These are phyloP conservation scores for Odocoileus hemionus DNA, from an alignment of 2,113 vertebrate species.

Conservation along the genomic window DNA sequence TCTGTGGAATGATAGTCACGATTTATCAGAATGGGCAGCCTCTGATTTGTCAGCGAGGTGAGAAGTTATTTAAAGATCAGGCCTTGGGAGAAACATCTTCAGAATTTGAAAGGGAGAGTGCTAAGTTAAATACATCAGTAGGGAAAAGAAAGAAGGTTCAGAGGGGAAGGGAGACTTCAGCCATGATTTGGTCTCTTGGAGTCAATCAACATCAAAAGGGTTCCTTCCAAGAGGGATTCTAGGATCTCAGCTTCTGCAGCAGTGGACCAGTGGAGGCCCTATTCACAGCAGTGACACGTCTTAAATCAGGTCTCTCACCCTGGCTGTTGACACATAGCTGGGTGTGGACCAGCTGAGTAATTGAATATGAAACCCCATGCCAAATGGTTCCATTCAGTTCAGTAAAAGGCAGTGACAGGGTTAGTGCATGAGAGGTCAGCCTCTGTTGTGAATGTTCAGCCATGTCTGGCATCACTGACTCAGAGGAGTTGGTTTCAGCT, in stretches of 20 bases:
- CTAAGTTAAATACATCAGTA: neutral
- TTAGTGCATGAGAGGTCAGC: slow-evolving; percentile 8
- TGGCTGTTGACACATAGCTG: slow-evolving; percentile 53
- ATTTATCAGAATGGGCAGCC: neutral
- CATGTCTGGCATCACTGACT: neutral
- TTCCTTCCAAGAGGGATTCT: neutral
- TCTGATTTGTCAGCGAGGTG: slow-evolving; percentile 27
- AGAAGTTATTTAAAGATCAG: slow-evolving; percentile 41
- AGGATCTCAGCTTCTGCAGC: neutral
- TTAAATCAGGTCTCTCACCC: slow-evolving; percentile 64
- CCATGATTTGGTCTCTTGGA: slow-evolving; percentile 19
- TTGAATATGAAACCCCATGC: neutral
- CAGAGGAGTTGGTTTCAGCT: neutral
- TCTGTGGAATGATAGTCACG: neutral
- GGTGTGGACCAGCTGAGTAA: neutral
- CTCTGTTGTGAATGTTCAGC: neutral
- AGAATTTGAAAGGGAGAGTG: slow-evolving; percentile 11
- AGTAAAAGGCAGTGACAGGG: neutral
- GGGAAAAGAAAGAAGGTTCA: neutral
- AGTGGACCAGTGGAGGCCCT: neutral
- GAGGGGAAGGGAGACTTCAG: neutral
- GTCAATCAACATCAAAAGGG: neutral
- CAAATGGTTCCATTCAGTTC: slow-evolving; percentile 32
- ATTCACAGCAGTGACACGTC: neutral
- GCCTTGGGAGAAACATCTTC: neutral